phyloP scores from a whole-genome alignment of 2,888 invertebrate genomes.

The Drosophila mercatorum region DNA sequence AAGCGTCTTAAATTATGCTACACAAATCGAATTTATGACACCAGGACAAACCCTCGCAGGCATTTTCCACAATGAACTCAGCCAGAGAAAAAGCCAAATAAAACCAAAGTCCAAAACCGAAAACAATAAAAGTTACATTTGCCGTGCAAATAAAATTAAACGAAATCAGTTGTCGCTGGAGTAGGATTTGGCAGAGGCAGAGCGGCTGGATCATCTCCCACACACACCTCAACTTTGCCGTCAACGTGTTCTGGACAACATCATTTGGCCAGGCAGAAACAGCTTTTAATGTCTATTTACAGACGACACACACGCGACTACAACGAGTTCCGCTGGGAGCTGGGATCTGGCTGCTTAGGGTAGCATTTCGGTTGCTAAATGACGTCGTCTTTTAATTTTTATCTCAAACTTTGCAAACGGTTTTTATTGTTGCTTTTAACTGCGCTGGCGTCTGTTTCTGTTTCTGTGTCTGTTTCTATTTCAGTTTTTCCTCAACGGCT shows the following conservation, averaged over 20 bases:
- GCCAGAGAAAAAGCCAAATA: conserved; percentile 48
- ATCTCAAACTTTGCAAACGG: conserved; percentile 80
- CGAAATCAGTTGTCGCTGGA: conserved; percentile 60
- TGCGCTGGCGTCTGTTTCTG: conserved; percentile 75
- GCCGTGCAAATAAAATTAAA: conserved; percentile 78
- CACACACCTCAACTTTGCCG: conserved; percentile 38
- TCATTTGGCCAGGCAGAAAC: conserved; percentile 17
- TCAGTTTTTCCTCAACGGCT: conserved; percentile 62
- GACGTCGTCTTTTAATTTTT: conserved; percentile 83
- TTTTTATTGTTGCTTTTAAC: conserved; percentile 78
- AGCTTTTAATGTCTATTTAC: conserved; percentile 78
- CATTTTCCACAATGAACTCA: conserved; percentile 61
- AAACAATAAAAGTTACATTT: conserved; percentile 78
- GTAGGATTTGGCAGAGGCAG: neutral
- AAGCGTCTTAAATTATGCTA: conserved; percentile 72
- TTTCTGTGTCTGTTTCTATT: conserved; percentile 65
- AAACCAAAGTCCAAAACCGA: conserved; percentile 76
- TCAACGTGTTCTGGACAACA: conserved; percentile 51
- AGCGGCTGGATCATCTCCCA: neutral
- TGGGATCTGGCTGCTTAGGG: conserved; percentile 16
- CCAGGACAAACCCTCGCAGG: conserved; percentile 31
- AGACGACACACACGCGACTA: conserved; percentile 66
- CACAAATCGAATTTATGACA: conserved; percentile 79
- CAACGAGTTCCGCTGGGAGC: conserved; percentile 40
- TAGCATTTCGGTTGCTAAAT: conserved; percentile 68